phyloP scores from a whole-genome alignment of 2,797 vertebrate species.

The Characodon lateralis region DNA sequence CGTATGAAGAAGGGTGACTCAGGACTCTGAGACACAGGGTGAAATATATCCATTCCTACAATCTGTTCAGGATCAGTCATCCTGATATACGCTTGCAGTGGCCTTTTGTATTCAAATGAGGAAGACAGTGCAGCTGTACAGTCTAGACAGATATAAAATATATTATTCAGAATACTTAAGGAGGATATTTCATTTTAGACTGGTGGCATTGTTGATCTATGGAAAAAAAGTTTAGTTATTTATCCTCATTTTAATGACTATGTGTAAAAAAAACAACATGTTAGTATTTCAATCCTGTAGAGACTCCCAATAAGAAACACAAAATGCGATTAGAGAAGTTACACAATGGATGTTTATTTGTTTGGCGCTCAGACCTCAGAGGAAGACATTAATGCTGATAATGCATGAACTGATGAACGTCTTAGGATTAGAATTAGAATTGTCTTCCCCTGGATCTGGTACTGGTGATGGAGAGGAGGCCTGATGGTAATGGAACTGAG shows the following conservation, averaged over 20 bases:
- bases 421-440: too few species aligned
- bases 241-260: neutral
- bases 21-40: conserved; percentile 23
- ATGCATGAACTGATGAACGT: too few species aligned
- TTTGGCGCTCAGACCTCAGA: too few species aligned
- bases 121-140: conserved; percentile 27
- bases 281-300: neutral
- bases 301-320: too few species aligned
- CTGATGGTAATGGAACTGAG: too few species aligned
- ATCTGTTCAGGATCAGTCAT: conserved; percentile 62
- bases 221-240: neutral
- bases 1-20: conserved; percentile 30
- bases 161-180: conserved; percentile 24
- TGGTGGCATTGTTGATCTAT: conserved; percentile 7
- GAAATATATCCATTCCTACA: conserved; percentile 48
- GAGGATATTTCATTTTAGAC: conserved; percentile 19
- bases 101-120: conserved; percentile 72
- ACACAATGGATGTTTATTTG: too few species aligned
- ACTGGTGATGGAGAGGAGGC: too few species aligned
- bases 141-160: conserved; percentile 22
- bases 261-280: neutral
- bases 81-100: conserved; percentile 58
- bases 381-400: too few species aligned
- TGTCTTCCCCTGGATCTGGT: too few species aligned
- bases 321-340: too few species aligned